A percentile compares a stretch with the other conserved stretches of the same genome.
phyloP scores from a whole-genome alignment of 2,888 invertebrate species.

The Eudemis profundana region DNA sequence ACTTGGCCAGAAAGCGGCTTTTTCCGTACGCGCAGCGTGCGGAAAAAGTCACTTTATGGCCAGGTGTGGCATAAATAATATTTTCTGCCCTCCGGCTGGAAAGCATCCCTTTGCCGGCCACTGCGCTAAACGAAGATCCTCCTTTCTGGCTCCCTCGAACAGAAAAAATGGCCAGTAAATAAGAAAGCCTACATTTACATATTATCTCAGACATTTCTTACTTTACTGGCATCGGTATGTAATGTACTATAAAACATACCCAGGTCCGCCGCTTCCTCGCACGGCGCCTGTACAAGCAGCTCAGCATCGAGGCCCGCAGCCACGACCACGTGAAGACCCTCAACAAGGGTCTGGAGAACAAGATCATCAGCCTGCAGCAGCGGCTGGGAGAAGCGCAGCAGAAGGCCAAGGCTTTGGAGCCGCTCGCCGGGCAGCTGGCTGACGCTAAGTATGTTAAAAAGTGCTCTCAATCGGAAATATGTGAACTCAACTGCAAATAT shows the following conservation, averaged over 20 bases:
- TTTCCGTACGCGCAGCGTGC: too few relatives aligned
- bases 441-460: slow-evolving; percentile 86
- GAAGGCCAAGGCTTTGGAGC: slow-evolving; percentile 87
- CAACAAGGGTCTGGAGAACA: slow-evolving; percentile 98
- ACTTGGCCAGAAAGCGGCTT: too few relatives aligned
- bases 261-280: slow-evolving; percentile 91
- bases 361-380: slow-evolving; percentile 98
- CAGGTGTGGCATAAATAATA: too few relatives aligned
- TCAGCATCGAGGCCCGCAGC: slow-evolving; percentile 97
- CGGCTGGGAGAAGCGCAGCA: slow-evolving; percentile 91
- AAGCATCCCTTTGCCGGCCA: too few relatives aligned
- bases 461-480: neutral
- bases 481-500: neutral
- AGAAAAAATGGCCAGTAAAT: too few relatives aligned
- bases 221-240: too few relatives aligned
- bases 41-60: too few relatives aligned
- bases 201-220: too few relatives aligned
- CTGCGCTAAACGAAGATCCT: too few relatives aligned
- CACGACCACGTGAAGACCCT: slow-evolving; percentile 97
- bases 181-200: too few relatives aligned
- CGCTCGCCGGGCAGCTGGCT: slow-evolving; percentile 86
- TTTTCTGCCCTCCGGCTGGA: too few relatives aligned
- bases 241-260: neutral
- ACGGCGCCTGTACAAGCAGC: slow-evolving; percentile 90
- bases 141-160: too few relatives aligned